phyloP scores from a whole-genome alignment of 2,113 vertebrate species.

The Hippocampus mohnikei region DNA sequence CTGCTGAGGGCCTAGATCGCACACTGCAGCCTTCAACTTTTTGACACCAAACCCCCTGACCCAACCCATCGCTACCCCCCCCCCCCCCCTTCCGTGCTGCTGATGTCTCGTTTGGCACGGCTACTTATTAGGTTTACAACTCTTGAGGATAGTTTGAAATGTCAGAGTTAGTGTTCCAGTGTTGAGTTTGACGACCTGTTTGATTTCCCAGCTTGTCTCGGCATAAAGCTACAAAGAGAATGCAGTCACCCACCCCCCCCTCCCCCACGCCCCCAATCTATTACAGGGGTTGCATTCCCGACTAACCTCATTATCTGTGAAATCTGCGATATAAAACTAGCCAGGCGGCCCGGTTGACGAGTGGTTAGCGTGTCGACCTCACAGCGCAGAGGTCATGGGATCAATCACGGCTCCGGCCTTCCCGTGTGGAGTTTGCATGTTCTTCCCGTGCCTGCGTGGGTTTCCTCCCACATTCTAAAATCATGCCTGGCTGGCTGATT shows the following conservation, averaged over 20 bases:
- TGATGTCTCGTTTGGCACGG: conserved; percentile 20
- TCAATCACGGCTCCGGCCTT: too few relatives aligned
- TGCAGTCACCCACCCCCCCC: neutral
- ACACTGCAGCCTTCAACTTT: conserved; percentile 28
- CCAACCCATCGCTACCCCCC: neutral
- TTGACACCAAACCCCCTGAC: conserved; percentile 5
- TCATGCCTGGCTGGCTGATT: too few relatives aligned
- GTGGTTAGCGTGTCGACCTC: too few relatives aligned
- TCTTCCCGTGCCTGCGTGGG: too few relatives aligned
- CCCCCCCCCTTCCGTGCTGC: conserved; percentile 27
- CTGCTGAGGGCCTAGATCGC: conserved; percentile 44
- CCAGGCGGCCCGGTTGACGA: too few relatives aligned
- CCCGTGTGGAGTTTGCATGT: too few relatives aligned
- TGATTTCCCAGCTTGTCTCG: neutral
- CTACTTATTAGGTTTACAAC: conserved; percentile 26
- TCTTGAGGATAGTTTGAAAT: conserved; percentile 18
- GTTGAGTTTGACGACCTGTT: conserved; percentile 32
- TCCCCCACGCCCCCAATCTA: too few relatives aligned
- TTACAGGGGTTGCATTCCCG: too few relatives aligned
- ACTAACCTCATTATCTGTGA: too few relatives aligned
- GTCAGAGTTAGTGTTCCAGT: conserved; percentile 27
- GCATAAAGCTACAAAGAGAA: conserved; percentile 25
- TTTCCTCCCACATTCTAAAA: too few relatives aligned
- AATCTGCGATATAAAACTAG: too few relatives aligned
- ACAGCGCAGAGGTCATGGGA: too few relatives aligned